Evolutionary conservation across 2,113 vertebrate genomes (phyloP), one percentile per base, ranked within the genome.

Genomic region (Tragelaphus imberbis): DNA sequence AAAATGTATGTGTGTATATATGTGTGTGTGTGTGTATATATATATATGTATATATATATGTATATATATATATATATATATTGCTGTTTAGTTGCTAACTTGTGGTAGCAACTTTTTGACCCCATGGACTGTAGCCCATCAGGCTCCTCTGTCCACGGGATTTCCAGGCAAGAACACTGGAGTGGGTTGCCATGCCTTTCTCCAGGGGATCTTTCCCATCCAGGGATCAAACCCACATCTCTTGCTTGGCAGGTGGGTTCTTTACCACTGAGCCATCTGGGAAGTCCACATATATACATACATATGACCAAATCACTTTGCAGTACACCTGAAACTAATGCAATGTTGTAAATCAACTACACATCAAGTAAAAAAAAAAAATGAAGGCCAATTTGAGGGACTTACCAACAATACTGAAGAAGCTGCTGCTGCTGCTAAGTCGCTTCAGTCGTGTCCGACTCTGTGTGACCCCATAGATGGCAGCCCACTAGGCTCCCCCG

Each of bases 341-440:
- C 27, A 30, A 11, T 80, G 47, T 10, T 80, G 77, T 80, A 80
- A 51, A 51, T 51, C 47, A 30, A 30, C 27, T 80, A 17, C 27
- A 49, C 8, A 15, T 87, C 6, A 63, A 47, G 7, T 86, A 4
- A n/a, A 33, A 86, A 86, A 86, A 77, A 88, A 93, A 59, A 25
- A 47, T 51, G 12, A 65, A 94, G 84, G 36, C 30, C 47, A 91
- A 77, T 33, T 96, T 96, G 86, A 88, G 23, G 80, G 84, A 56
- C 12, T 95, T 65, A 21, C 68, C 51, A 95, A 61, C 5, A 88
- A 85, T 68, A 84, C 10, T 44, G 12, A 93, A 61, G 58, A 85
- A 71, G 47, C 47, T 47, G 47, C 47, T 47, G 47, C 47, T 47
- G 47, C 47, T 47, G 7, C 47, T 47, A 47, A 47, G 47, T 47